Base-by-base conservation (phyloP, 2,888 invertebrate genomes). In the Eudasyphora cyanicolor region DNA sequence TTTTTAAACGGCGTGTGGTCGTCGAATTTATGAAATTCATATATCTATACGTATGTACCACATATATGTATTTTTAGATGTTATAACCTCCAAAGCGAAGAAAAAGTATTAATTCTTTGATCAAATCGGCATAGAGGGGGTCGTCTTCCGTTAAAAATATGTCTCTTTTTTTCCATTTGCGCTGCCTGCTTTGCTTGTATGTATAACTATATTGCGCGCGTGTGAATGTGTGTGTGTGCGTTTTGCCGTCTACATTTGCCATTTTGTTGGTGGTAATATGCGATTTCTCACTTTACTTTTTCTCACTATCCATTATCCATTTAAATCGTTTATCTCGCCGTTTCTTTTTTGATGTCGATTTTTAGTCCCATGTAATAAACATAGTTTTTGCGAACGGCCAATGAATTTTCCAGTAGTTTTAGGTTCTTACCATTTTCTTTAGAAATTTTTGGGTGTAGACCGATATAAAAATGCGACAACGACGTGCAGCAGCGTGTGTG, bases 1-100 rank as follows among this genome's bases (percentile, higher is more conserved):
- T 84, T 81, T 79, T 73, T 84, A 76, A 78, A 78, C 71, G 75
- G 81, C 81, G 84, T 82, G 82, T 84, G 78, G 84, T 84, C 75
- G 76, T 78, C 57, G 69, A 49, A 84, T 81, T 84, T 84, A 84
- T 84, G 78, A 84, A 84, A 60, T 81, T 84, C 78, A 84, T 81
- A 81, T 73, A 62, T 32, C 77, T 71, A 78, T 80, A 84, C 73
- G 71, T 73, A 69, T 84, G 24, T 21, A 64, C n/a, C 32, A 81
- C 73, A 84, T 84, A 78, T 38, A 80, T 71, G 74, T 84, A 84
- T 84, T 79, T 84, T 81, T 84, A 84, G 84, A 84, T 60, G 49
- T 35, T 73, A 84, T 84, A 84, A 84, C 84, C 84, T 84, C 84
- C 51, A 84, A 84, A 79, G 71, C 71, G 35, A 24, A 64, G 32